A percentile compares a stretch with the other conserved stretches of the same genome.
phyloP scores from a whole-genome alignment of 1,140 invertebrate species.

The Phymastichus coffea region DNA sequence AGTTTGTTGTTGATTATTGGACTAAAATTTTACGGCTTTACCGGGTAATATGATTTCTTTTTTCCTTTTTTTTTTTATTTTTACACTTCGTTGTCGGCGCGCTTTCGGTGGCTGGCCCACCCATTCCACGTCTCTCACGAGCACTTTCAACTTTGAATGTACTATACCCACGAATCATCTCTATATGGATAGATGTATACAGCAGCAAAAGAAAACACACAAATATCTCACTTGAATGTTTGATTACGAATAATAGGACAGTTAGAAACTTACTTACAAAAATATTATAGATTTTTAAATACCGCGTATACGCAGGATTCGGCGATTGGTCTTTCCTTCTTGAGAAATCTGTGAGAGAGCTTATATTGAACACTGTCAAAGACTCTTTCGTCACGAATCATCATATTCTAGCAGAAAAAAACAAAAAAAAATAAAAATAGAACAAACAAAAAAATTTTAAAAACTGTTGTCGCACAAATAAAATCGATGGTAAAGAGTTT shows the following conservation, averaged over 20 bases:
- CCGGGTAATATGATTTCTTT: no score
- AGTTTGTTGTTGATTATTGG: no score
- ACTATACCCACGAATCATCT: slow-evolving; percentile 22
- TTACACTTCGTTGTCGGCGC: slow-evolving; percentile 23
- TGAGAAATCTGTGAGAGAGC: background rate
- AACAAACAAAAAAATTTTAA: background rate
- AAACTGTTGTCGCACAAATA: background rate
- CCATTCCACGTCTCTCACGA: slow-evolving; percentile 8
- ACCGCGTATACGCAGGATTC: background rate
- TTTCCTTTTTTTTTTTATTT: no score
- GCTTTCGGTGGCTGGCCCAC: slow-evolving; percentile 28
- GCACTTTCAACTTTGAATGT: slow-evolving; percentile 15
- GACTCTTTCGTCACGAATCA: no score
- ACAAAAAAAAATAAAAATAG: background rate
- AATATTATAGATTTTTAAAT: slow-evolving; percentile 19
- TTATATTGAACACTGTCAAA: no score
- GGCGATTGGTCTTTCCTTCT: slow-evolving; percentile 15
- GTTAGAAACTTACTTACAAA: slow-evolving; percentile 4
- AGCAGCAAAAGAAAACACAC: slow-evolving; percentile 8
- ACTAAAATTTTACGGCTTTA: no score
- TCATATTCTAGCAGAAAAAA: no score
- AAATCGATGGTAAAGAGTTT: no score
- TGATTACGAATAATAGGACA: background rate
- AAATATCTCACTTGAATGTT: slow-evolving; percentile 10
- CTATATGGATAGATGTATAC: slow-evolving; percentile 25